Evolutionary conservation across 1,140 invertebrate species (phyloP).

Genomic region (Triops cancriformis): DNA sequence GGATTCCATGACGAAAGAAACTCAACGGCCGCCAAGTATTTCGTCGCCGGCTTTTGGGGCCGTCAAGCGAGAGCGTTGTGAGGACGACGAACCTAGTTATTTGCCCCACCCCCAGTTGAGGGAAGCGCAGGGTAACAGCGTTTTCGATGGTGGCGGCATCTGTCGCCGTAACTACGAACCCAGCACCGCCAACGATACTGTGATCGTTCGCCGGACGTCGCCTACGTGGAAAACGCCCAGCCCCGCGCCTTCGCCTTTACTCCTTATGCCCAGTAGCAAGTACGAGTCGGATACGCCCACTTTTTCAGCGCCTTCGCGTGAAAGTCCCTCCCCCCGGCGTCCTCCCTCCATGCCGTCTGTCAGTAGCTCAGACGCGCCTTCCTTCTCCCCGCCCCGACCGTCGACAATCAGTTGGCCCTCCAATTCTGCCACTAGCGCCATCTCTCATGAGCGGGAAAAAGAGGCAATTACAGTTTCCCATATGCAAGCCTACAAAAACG

Average conservation of each 20-base stretch:
- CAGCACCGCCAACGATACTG: not conserved
- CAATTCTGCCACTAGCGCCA: slow-evolving; percentile 28
- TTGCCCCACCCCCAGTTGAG: not conserved
- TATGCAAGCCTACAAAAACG: slow-evolving; percentile 52
- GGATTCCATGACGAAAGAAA: not conserved
- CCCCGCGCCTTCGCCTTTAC: not conserved
- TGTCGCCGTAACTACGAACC: not conserved
- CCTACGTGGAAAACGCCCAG: slow-evolving; percentile 8
- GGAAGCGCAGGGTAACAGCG: not conserved
- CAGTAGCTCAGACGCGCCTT: not conserved
- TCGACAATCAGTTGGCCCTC: slow-evolving; percentile 29
- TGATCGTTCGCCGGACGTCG: not conserved
- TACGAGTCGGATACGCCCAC: slow-evolving; percentile 29
- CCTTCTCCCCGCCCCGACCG: slow-evolving; percentile 22
- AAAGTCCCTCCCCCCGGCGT: slow-evolving; percentile 35
- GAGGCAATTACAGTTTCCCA: slow-evolving; percentile 34
- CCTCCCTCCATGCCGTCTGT: slow-evolving; percentile 23
- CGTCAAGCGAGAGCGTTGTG: not conserved
- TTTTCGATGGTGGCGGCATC: not conserved
- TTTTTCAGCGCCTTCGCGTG: slow-evolving; percentile 31
- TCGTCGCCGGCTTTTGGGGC: not conserved
- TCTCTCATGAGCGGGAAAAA: slow-evolving; percentile 9
- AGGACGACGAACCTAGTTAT: not conserved
- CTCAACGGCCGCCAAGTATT: not conserved
- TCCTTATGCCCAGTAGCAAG: not conserved